Evolutionary conservation across 2,888 invertebrate genomes (phyloP), one percentile per base, ranked within the genome.

Genomic region (Epistrophe eligans): DNA sequence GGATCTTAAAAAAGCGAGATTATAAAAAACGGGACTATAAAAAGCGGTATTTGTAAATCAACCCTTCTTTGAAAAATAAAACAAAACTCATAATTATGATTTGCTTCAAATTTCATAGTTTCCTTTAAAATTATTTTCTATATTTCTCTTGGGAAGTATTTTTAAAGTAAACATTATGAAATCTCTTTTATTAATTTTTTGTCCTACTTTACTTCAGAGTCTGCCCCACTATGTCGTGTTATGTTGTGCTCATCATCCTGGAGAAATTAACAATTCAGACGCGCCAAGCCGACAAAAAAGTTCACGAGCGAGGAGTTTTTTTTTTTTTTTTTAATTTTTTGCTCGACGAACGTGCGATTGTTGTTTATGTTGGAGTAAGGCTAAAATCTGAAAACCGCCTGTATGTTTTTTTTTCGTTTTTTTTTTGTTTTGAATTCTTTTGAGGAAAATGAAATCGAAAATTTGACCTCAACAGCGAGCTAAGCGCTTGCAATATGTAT

Each of bases 391-490:
- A 40, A 62, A 43, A 62, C 43, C 43, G n/a, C 17, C 32, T 35
- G 52, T 28, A 32, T 19, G 35, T 13, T n/a, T 58, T 70, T 62
- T 57, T 57, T 15, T 24, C 3, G 7, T 58, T 40, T 24, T 62
- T 4, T 62, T 64, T 57, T 24, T 62, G 9, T 62, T 64, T 57
- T 55, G 52, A 60, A 80, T 80, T 84, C 67, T 79, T 70, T 24
- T 10, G 43, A 73, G 62, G 84, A 84, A 87, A 87, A 88, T 38
- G 88, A 89, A 89, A 89, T 89, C 88, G 85, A 89, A 89, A 89
- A 84, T 84, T 83, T 89, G 89, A 89, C 89, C 89, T 73, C 38
- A 77, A 77, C 76, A n/a, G 13, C 38, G 9, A 11, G 4, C 13
- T 17, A 71, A 81, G 35, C 19, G 13, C 38, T 38, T 60, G 19